A percentile compares a stretch with the other conserved stretches of the same genome.
These are phyloP conservation scores for Anthopleura xanthogrammica DNA, from an alignment of 92 coral and sea anemone genomes.

Conservation along the genomic window DNA sequence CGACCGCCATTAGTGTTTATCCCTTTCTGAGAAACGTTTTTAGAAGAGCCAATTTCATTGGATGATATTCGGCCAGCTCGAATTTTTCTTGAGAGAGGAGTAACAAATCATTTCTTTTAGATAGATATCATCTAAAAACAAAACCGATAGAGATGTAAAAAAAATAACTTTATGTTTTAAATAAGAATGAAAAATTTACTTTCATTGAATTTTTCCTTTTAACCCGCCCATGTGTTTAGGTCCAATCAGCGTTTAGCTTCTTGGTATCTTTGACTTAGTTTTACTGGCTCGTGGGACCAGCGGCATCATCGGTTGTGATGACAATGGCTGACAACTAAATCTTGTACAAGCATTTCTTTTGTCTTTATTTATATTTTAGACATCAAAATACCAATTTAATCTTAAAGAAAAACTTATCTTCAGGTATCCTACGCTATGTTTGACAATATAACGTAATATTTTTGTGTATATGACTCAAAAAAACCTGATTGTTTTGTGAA, in stretches of 20 bases:
- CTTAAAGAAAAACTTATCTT: background rate
- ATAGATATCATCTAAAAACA: no score
- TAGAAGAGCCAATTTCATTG: conserved; percentile 4
- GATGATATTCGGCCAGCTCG: background rate
- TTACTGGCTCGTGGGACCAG: background rate
- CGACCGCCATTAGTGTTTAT: conserved; percentile 1
- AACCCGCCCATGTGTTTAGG: no score
- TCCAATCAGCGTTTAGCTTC: conserved; percentile 8
- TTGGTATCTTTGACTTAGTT: background rate
- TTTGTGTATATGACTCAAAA: background rate
- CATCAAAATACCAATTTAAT: background rate
- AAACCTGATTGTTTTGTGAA: background rate
- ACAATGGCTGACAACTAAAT: background rate
- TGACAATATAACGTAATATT: background rate
- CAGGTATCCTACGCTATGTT: background rate
- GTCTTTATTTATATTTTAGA: background rate
- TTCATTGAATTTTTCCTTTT: background rate
- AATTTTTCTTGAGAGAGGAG: no score
- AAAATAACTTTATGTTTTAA: background rate
- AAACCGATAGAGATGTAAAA: background rate
- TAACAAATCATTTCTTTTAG: no score
- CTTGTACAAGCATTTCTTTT: background rate
- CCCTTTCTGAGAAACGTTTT: background rate
- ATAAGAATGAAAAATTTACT: background rate
- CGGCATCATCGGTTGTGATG: conserved; percentile 4